Conservation (phyloP, 2,797 vertebrate genomes). For the Propithecus perrieri region DNA sequence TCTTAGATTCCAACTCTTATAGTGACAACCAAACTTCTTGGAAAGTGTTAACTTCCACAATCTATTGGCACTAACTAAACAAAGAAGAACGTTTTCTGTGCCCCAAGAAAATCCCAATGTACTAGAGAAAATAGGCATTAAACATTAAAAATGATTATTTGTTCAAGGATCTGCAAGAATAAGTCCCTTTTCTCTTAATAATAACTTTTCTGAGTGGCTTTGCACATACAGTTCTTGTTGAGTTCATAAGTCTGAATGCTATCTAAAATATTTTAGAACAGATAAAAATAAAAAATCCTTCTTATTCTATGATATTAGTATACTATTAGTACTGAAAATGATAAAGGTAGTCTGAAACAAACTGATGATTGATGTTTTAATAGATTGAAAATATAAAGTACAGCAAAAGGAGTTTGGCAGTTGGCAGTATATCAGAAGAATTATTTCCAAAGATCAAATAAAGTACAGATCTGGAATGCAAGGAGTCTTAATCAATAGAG, state of each 20-base stretch:
- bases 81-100: background rate
- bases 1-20: background rate
- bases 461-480: background rate
- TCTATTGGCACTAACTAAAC: background rate
- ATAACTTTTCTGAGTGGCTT: background rate
- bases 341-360: background rate
- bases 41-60: background rate
- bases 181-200: background rate
- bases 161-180: background rate
- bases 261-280: background rate
- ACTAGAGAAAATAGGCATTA: background rate
- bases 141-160: background rate
- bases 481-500: background rate
- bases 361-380: background rate
- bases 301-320: background rate
- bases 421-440: background rate
- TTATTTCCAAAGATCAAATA: background rate
- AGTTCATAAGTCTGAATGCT: background rate
- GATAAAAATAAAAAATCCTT: background rate
- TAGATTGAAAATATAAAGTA: background rate
- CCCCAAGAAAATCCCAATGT: background rate
- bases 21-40: background rate
- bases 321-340: background rate
- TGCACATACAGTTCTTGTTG: background rate
- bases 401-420: background rate